These are phyloP conservation scores for Sceloporus tristichus DNA, from an alignment of 2,113 vertebrate genomes.

Conservation along the genomic window DNA sequence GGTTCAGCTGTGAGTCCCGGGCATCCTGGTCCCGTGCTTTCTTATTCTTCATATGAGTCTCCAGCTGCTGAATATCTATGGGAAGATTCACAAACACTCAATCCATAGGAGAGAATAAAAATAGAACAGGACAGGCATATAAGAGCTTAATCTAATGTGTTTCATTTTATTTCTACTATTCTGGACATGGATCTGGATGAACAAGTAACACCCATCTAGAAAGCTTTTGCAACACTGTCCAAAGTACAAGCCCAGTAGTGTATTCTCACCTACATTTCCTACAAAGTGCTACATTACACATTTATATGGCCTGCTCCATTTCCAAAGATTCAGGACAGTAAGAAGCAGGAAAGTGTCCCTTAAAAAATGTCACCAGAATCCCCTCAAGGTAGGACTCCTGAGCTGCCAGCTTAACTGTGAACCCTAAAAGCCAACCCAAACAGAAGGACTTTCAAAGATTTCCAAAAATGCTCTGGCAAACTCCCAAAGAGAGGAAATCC, in stretches of 20 bases:
- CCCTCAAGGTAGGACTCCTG: neutral
- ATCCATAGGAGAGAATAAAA: no score
- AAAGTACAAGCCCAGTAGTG: neutral
- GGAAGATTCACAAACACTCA: neutral
- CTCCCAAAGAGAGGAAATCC: neutral
- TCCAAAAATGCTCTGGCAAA: neutral
- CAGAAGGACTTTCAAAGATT: neutral
- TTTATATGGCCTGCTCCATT: neutral
- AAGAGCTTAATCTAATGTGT: neutral
- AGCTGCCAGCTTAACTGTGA: neutral
- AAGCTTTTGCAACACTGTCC: neutral
- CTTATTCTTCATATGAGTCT: slow-evolving; percentile 89
- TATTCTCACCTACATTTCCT: no score
- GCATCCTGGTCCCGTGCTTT: slow-evolving; percentile 90
- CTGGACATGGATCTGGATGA: neutral
- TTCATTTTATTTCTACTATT: neutral
- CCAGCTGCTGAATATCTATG: slow-evolving; percentile 94
- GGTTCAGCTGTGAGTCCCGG: slow-evolving; percentile 86
- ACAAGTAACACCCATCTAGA: neutral
- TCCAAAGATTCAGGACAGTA: neutral
- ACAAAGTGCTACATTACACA: neutral
- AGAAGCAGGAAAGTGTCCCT: neutral
- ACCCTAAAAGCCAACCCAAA: neutral
- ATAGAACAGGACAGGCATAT: no score
- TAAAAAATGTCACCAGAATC: neutral